These are phyloP conservation scores for Mormyrus lacerda DNA, from an alignment of 2,113 vertebrate species.

Conservation along the genomic window DNA sequence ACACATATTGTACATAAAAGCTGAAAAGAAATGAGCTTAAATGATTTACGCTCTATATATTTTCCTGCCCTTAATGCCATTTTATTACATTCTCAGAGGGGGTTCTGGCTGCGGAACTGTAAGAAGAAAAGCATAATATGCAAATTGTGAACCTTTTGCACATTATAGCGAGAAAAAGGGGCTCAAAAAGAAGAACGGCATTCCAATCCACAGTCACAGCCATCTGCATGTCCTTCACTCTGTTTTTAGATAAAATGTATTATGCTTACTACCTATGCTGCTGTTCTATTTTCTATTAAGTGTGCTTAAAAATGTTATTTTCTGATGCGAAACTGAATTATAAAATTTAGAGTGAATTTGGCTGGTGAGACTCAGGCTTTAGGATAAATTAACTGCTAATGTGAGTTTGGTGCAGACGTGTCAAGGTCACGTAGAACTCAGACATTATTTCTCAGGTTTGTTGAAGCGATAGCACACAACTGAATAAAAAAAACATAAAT, in stretches of 20 bases:
- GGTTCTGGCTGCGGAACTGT: not conserved
- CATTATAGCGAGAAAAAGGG: not conserved
- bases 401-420: not conserved
- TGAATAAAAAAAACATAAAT: not conserved
- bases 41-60: constrained; percentile 4
- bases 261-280: not conserved
- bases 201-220: not conserved
- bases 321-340: not conserved
- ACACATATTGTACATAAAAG: not conserved
- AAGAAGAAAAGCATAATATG: not conserved
- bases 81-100: constrained; percentile 2
- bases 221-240: not conserved
- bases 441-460: not conserved
- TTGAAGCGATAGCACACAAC: not conserved
- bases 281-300: not conserved
- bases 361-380: not conserved
- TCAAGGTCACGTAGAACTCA: not conserved
- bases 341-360: not conserved
- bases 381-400: not conserved
- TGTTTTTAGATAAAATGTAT: not conserved
- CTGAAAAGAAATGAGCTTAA: constrained; percentile 2
- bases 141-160: not conserved
- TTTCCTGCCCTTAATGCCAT: constrained; percentile 8
- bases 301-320: not conserved
- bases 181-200: not conserved